Base-by-base conservation (phyloP, 2,113 vertebrate genomes). In the Ifrita kowaldi region DNA sequence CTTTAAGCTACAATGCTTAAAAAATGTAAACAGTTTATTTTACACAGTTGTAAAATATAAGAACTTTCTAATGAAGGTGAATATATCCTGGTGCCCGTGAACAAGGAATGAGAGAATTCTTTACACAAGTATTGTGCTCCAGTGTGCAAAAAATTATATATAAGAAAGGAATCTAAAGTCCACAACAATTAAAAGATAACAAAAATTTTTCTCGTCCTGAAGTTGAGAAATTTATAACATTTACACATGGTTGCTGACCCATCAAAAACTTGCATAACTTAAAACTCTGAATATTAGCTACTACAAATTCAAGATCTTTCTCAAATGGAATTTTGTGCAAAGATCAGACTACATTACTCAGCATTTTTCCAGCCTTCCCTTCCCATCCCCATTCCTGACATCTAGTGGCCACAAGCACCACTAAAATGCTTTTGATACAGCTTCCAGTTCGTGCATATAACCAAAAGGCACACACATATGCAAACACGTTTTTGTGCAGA, bases 1-100 rank as follows among this genome's bases (percentile, higher is more conserved):
- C 89, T 97, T 98, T 97, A 97, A 98, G 97, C 97, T 98, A 98
- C 96, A 98, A 97, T 98, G 98, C 96, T 98, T 98, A 98, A 98
- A 98, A 98, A 98, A 98, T 98, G 98, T 98, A 98, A 98, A 98
- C 98, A 98, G 92, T 98, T 98, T 95, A 97, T 97, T 98, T 98
- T 98, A 98, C 97, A 98, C 81, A 96, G 93, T 98, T 97, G 95
- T 98, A 98, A 98, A 98, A 98, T 97, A 98, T 81, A 98, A 97
- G 96, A 98, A 97, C 97, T 95, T 98, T 89, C 95, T 98, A 98
- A 98, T 78, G 85, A 89, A 97, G 95, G 95, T 97, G 97, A 98
- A 96, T 97, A 97, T 95, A 97, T 96, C 97, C 95, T 96, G 96
- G 97, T 98, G 97, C 97, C 96, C 86, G 32, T 95, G 92, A 92